Conservation (phyloP, 2,797 vertebrate species). For the Aldrovandia affinis region DNA sequence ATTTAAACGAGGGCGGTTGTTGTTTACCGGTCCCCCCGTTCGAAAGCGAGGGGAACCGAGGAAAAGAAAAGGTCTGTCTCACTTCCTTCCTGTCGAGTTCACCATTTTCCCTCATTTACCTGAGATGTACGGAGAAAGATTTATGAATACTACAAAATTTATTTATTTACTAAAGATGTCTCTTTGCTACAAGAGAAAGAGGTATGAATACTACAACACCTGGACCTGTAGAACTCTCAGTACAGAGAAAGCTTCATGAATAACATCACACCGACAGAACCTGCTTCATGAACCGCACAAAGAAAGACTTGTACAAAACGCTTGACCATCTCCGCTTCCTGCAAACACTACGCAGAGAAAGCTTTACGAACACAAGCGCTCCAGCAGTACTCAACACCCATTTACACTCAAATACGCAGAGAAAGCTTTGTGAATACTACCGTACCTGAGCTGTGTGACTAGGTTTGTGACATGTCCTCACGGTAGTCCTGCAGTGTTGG, state of each 20-base stretch:
- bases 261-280: too few species aligned
- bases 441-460: not conserved
- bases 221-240: not conserved
- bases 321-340: too few species aligned
- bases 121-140: not conserved
- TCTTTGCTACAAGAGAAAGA: not conserved
- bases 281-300: not conserved
- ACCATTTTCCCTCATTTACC: not conserved
- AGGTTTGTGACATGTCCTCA: too few species aligned
- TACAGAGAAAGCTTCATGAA: too few species aligned
- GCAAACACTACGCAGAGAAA: not conserved
- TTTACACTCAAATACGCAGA: not conserved
- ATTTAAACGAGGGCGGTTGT: not conserved
- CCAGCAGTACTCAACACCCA: not conserved
- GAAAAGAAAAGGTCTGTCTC: not conserved
- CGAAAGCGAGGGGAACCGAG: not conserved
- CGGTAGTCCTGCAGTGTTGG: not conserved
- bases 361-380: not conserved
- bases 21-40: not conserved
- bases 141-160: too few species aligned
- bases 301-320: too few species aligned
- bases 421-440: not conserved
- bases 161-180: too few species aligned
- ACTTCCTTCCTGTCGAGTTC: not conserved
- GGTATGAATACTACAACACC: not conserved